A percentile compares a stretch with the other conserved stretches of the same genome.
phyloP scores from a whole-genome alignment of 2,797 vertebrate species.

The Pteropus rufus region DNA sequence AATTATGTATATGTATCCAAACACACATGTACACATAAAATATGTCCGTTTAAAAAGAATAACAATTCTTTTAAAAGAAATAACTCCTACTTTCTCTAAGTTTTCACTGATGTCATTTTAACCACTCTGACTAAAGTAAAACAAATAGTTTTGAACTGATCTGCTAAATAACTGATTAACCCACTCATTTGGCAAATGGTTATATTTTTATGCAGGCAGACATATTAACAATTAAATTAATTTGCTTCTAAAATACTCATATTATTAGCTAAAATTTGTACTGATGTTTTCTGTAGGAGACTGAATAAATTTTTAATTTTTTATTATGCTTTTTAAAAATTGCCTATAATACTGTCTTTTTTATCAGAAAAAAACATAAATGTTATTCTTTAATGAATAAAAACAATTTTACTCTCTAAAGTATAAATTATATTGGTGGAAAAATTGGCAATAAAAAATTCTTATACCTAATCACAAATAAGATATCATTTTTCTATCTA shows the following conservation, averaged over 20 bases:
- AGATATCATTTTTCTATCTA: neutral
- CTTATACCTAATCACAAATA: neutral
- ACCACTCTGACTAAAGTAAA: neutral
- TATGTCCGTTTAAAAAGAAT: neutral
- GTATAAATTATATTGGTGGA: neutral
- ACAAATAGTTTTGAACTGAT: neutral
- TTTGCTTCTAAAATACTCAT: neutral
- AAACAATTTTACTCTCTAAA: neutral
- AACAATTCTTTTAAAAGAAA: neutral
- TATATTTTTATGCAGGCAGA: neutral
- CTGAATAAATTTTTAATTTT: neutral
- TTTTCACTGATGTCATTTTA: neutral
- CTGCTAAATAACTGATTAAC: neutral
- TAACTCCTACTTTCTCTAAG: neutral
- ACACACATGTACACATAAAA: neutral
- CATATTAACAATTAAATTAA: neutral
- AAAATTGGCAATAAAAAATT: neutral
- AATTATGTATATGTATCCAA: neutral
- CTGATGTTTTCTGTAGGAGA: neutral
- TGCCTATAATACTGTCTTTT: neutral
- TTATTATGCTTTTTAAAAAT: neutral
- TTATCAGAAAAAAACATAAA: neutral
- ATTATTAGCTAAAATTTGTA: neutral
- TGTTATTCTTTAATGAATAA: neutral
- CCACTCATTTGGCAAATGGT: neutral